Base-by-base conservation (phyloP, 2,797 vertebrate genomes). In the Loriculus beryllinus region DNA sequence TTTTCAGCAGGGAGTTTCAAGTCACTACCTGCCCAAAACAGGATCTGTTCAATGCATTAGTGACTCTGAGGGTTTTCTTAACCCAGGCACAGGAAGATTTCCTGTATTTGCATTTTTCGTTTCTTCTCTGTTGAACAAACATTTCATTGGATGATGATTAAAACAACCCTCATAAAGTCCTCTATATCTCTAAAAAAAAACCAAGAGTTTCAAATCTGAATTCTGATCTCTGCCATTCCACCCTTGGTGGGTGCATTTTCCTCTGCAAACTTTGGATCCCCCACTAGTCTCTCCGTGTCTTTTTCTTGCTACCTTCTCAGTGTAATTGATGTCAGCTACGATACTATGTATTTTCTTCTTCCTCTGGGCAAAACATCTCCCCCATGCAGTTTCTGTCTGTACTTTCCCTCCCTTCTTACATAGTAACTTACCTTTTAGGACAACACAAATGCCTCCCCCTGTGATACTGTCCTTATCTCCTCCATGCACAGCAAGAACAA, bases 1-100 rank as follows among this genome's bases (percentile, higher is more conserved):
- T 82, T 93, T 83, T 84, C 93, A 86, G 82, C 60, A 4, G 88
- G 90, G 96, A 94, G 86, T 92, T 94, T 88, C 83, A 92, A 89
- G 76, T 94, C 88, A 79, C 70, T 90, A 79, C 89, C 59, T 92
- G 74, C 71, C 65, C 93, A 74, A 78, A 82, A 31, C 31, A 57
- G 79, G 81, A 84, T 93, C 86, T 84, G 88, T 42, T 95, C 86
- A 92, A 33, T 85, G 48, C 10, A 10, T 51, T 76, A 68, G 56
- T 79, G 72, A 39, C 40, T 88, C 74, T 2, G 7, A 82, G 47
- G 59, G 39, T 88, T 91, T 94, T 88, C 75, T 94, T 60, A 90
- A 71, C n/a, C 1, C 6, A 49, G 62, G 29, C 71, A 59, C 11
- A 39, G 64, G 78, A 85, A 63, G 26, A 43, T 63, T 69, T 72